Evolutionary conservation across 1,140 invertebrate genomes (phyloP).

Genomic region (Brachionus sp.): DNA sequence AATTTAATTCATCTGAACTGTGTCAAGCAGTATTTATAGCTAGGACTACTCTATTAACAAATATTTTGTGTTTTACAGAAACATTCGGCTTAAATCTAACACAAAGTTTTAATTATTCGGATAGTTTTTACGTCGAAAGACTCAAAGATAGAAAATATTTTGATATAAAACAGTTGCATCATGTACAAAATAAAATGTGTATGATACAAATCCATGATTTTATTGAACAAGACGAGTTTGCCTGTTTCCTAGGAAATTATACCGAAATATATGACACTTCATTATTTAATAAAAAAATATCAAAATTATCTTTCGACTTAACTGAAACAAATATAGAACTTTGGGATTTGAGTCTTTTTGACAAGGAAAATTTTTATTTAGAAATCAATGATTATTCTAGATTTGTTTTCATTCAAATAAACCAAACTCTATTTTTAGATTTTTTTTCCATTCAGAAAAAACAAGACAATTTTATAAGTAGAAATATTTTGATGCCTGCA

Average conservation of each 20-base stretch:
- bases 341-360: not conserved
- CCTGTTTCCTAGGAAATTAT: not conserved
- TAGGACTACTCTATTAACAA: not conserved
- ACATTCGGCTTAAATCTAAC: not conserved
- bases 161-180: not conserved
- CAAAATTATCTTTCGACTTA: not conserved
- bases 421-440: not conserved
- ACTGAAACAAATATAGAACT: not conserved
- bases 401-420: not conserved
- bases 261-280: not conserved
- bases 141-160: not conserved
- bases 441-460: not conserved
- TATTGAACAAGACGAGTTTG: not conserved
- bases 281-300: not conserved
- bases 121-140: not conserved
- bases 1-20: not conserved
- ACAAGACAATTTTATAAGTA: not conserved
- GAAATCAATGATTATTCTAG: not conserved
- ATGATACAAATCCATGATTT: not conserved
- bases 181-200: not conserved
- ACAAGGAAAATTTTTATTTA: not conserved
- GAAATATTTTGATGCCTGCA: not conserved
- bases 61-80: not conserved
- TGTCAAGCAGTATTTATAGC: not conserved
- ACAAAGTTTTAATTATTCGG: not conserved